Evolutionary conservation across 2,888 invertebrate genomes (phyloP).

Genomic region (Agonopterix subpropinquella): DNA sequence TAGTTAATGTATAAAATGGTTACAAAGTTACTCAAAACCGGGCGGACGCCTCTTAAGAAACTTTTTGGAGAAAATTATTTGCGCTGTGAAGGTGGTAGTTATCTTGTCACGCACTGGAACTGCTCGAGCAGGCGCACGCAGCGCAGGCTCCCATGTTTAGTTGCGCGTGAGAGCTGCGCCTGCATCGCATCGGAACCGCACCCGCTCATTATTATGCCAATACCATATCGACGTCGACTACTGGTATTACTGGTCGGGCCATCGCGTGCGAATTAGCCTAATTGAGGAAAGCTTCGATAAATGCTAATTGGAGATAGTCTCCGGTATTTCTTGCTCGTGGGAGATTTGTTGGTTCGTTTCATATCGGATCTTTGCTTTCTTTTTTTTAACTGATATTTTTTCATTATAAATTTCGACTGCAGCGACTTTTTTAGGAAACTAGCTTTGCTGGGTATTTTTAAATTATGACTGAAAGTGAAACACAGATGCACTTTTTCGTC

Average conservation of each 20-base stretch:
- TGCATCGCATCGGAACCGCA: slow-evolving; percentile 9
- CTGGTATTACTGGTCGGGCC: slow-evolving; percentile 55
- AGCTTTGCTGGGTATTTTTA: no score
- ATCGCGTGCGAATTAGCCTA: slow-evolving; percentile 60
- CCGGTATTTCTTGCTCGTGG: slow-evolving; percentile 24
- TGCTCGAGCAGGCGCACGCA: slow-evolving; percentile 27
- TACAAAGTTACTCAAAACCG: no score
- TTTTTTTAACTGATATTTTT: no score
- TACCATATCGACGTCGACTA: slow-evolving; percentile 48
- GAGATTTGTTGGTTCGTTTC: slow-evolving; percentile 14
- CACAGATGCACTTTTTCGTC: no score
- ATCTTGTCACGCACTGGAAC: slow-evolving; percentile 23
- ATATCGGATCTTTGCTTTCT: no score
- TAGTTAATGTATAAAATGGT: no score
- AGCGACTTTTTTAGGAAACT: no score
- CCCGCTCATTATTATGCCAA: slow-evolving; percentile 57
- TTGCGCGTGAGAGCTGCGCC: slow-evolving; percentile 42
- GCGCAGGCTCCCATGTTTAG: slow-evolving; percentile 26
- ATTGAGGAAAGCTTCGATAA: slow-evolving; percentile 62
- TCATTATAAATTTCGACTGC: no score
- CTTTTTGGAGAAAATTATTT: slow-evolving; percentile 9
- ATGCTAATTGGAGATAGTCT: slow-evolving; percentile 49
- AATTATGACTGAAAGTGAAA: no score
- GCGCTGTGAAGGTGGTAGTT: slow-evolving; percentile 14
- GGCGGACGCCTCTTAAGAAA: background rate